A percentile compares a stretch with the other conserved stretches of the same genome.
phyloP scores from a whole-genome alignment of 1,140 invertebrate species.

The Marisa cornuarietis region DNA sequence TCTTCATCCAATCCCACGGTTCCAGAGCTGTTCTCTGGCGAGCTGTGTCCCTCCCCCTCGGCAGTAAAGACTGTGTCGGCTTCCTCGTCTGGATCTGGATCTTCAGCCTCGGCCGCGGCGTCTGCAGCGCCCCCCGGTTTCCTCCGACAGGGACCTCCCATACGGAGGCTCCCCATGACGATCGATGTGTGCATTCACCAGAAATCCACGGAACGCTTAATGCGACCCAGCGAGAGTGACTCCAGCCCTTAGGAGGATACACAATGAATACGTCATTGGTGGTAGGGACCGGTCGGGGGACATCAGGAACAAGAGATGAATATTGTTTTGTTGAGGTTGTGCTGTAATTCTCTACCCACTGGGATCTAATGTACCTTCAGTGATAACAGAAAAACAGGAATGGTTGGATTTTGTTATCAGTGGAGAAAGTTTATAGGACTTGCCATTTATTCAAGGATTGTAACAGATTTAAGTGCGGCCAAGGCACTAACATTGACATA shows the following conservation, averaged over 20 bases:
- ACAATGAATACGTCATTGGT: background rate
- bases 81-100: background rate
- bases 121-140: background rate
- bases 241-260: constrained; percentile 33
- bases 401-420: background rate
- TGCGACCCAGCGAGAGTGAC: constrained; percentile 36
- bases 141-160: background rate
- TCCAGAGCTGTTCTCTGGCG: constrained; percentile 29
- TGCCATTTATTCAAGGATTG: too few species aligned
- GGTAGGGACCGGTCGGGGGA: background rate
- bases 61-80: constrained; percentile 15
- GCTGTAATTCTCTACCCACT: too few species aligned
- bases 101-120: background rate
- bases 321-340: background rate
- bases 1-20: constrained; percentile 47
- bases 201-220: constrained; percentile 43
- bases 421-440: background rate
- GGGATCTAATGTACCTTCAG: too few species aligned
- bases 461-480: too few species aligned
- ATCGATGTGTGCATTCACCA: constrained; percentile 47
- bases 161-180: constrained; percentile 24
- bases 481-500: too few species aligned
- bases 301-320: background rate
- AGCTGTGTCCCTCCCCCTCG: constrained; percentile 14
- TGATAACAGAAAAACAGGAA: background rate